Evolutionary conservation across 2,113 vertebrate species (phyloP).

Genomic region (Stomatorhinus ivindoensis): DNA sequence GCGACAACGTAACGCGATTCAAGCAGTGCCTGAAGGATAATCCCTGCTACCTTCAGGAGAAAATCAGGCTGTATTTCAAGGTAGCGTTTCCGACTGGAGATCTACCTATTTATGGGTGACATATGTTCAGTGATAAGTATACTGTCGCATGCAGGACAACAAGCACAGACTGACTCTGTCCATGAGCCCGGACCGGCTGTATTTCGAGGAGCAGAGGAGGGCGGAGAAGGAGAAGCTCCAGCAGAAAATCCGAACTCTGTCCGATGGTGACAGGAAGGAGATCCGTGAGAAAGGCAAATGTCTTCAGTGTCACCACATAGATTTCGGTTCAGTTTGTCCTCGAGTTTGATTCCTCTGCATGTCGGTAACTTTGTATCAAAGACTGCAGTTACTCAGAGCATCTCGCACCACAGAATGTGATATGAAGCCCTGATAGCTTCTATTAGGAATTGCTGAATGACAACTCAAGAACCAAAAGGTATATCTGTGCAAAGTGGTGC

Average conservation of each 20-base stretch:
- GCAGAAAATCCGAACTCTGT: conserved; percentile 66
- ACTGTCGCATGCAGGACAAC: conserved; percentile 62
- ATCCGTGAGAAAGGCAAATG: conserved; percentile 73
- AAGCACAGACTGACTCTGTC: conserved; percentile 76
- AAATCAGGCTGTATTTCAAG: conserved; percentile 82
- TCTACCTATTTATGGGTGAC: not conserved
- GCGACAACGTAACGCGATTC: conserved; percentile 64
- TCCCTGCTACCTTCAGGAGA: conserved; percentile 79
- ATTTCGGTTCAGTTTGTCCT: conserved; percentile 42
- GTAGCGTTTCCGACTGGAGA: conserved; percentile 45
- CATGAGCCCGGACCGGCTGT: conserved; percentile 80
- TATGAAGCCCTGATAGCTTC: not conserved
- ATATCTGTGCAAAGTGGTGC: not conserved
- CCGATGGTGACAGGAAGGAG: conserved; percentile 58
- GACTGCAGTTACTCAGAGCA: not conserved
- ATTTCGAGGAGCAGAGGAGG: conserved; percentile 71
- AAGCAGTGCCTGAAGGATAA: conserved; percentile 72
- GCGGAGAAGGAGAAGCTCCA: conserved; percentile 75
- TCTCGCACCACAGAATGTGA: not conserved
- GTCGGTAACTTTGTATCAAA: not conserved
- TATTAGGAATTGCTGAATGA: not conserved
- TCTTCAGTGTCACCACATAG: not conserved
- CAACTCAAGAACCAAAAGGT: not conserved
- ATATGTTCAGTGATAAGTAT: not conserved
- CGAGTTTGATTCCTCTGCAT: not conserved